Base-by-base conservation (phyloP, 1,140 invertebrate genomes). In the Pseudobourletiella spinata region DNA sequence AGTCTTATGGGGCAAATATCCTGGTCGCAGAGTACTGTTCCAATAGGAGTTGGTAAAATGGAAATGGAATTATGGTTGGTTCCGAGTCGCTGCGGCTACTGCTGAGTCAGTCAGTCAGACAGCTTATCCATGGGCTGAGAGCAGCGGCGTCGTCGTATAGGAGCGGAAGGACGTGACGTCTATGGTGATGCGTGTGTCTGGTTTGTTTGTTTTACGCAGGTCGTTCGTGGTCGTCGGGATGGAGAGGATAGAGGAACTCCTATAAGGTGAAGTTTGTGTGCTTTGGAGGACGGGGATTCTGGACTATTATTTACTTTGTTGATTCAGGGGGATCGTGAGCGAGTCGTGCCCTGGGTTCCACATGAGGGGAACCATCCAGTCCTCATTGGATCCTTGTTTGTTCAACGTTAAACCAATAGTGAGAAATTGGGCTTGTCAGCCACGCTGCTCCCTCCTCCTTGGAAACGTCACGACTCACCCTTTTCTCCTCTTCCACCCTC, bases 381-480 rank as follows among this genome's bases (percentile, higher is more conserved):
- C 35, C 39, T 51, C 62, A 65, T 65, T 65, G 63, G 63, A 54
- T 61, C 63, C 29, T 48, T 65, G 63, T 65, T 65, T 65, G 57
- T 58, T 65, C 57, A 60, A 42, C 54, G 63, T 65, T 65, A 65
- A 65, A 65, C 63, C 63, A 65, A 65, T 65, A 65, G 63, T 60
- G 63, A 50, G 50, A 50, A 44, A 22, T 59, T 64, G 56, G 62
- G 62, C 57, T 35, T 56, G 55, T 52, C 55, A 63, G 28, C 56
- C 56, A 54, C 54, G 43, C 46, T 55, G n/a, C 60, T 54, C 57
- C 60, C 60, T 48, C 60, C 60, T 46, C 42, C 52, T 62, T 29
- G 15, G 32, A 54, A 39, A 61, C 35, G 30, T 54, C 48, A 42
- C 42, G 35, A 26, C 50, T 24, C 50, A 52, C 59, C 59, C 59